phyloP scores from a whole-genome alignment of 1,140 invertebrate genomes.

The Drosophila virilis region DNA sequence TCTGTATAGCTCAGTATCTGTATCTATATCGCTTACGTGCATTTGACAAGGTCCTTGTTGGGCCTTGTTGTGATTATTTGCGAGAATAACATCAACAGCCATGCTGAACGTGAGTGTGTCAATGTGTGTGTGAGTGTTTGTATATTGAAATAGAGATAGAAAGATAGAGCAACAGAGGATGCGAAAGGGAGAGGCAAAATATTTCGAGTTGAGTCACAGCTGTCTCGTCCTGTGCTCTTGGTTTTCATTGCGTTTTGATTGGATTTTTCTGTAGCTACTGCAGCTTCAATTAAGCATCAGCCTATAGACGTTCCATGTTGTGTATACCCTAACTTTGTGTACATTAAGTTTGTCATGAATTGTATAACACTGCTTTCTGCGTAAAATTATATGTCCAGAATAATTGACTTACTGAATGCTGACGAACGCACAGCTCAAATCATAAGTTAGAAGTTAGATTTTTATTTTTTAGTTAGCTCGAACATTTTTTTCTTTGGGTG shows the following conservation, averaged over 20 bases:
- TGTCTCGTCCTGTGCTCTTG: conserved; percentile 33
- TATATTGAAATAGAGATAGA: background rate
- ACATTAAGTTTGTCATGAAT: background rate
- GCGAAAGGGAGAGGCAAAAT: conserved; percentile 1
- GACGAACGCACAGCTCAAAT: too few species aligned
- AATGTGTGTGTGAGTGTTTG: conserved; percentile 1
- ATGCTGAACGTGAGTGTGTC: conserved; percentile 15
- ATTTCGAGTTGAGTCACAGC: conserved; percentile 37
- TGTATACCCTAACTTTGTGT: conserved; percentile 10
- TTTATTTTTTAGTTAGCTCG: too few species aligned
- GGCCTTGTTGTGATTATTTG: conserved; percentile 77
- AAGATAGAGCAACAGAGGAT: background rate
- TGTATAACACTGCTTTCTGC: background rate
- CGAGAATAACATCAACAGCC: conserved; percentile 74
- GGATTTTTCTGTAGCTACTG: conserved; percentile 73
- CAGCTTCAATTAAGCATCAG: conserved; percentile 71
- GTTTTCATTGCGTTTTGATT: conserved; percentile 81
- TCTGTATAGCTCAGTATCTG: conserved; percentile 30
- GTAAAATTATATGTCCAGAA: background rate
- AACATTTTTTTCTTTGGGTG: too few species aligned
- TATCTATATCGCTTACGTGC: conserved; percentile 70
- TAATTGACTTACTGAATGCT: too few species aligned
- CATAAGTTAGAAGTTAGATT: too few species aligned
- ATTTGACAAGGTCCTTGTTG: conserved; percentile 72
- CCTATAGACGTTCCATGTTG: conserved; percentile 24